Base-by-base conservation (phyloP, 2,888 invertebrate species). In the Horisme vitalbata region DNA sequence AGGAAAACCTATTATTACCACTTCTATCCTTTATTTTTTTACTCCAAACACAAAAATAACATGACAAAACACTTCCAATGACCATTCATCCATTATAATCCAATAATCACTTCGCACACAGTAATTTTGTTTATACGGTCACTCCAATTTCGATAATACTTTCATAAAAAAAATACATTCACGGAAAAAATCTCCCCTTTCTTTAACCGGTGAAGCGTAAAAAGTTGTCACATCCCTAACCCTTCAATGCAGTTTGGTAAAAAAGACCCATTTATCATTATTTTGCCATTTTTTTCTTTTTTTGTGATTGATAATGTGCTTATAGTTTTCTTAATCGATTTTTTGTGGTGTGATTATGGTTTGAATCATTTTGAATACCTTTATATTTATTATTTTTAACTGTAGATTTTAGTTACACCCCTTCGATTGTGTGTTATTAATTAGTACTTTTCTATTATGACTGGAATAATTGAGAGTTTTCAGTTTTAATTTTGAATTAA, bases 101-200 rank as follows among this genome's bases (percentile, higher is more conserved):
- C 65, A 72, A 80, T 83, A 79, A 80, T 74, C 73, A 71, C 71
- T 67, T 69, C 72, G 71, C 76, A 76, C 77, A 70, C 78, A 70
- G 77, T 86, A 82, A 84, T 81, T 78, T 68, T 73, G 71, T 78
- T 76, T 71, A 72, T 78, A 55, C 73, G 83, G 83, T 79, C 80
- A 82, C 70, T 81, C 72, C 81, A 82, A 85, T 85, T 82, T 74
- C 54, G 65, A 67, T 79, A 82, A 82, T 76, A 84, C 74, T 70
- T 57, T 68, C 65, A 71, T 79, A 78, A 78, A 79, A 83, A 79
- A 83, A 81, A 70, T 64, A 61, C 67, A 66, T 72, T 67, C n/a
- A n/a, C n/a, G n/a, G n/a, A n/a, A n/a, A n/a, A n/a, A n/a, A n/a
- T n/a, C 58, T 66, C 71, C 78, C 80, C 75, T 71, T 67, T 57